These are phyloP conservation scores for Rhinolophus sinicus DNA, from an alignment of 2,113 vertebrate species.

Conservation along the genomic window DNA sequence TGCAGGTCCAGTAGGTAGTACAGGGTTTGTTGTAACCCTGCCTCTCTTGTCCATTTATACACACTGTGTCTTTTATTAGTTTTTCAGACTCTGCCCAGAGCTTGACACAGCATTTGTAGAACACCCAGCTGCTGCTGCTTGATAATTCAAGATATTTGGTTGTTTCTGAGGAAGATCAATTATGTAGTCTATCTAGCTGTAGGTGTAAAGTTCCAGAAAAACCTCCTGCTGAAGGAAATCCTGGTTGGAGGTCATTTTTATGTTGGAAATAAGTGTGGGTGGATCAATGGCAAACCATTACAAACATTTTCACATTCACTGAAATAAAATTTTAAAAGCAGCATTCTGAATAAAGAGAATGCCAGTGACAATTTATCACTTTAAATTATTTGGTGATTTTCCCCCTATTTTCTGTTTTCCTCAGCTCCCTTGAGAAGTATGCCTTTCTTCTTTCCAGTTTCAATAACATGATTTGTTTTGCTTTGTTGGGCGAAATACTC, in stretches of 20 bases:
- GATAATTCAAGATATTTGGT: slow-evolving; percentile 5
- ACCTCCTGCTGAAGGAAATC: not conserved
- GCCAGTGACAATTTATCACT: slow-evolving; percentile 30
- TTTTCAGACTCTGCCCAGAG: slow-evolving; percentile 15
- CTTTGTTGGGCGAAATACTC: slow-evolving; percentile 28
- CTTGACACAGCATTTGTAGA: not conserved
- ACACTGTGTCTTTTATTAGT: slow-evolving; percentile 1
- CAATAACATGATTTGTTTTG: slow-evolving; percentile 6
- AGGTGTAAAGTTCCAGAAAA: slow-evolving; percentile 52
- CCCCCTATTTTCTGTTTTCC: not conserved
- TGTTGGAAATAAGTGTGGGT: slow-evolving; percentile 18
- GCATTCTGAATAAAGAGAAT: slow-evolving; percentile 54
- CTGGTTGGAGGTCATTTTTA: slow-evolving; percentile 51
- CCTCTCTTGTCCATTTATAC: not conserved
- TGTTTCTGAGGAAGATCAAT: slow-evolving; percentile 22
- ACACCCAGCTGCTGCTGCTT: not conserved
- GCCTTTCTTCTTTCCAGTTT: slow-evolving; percentile 22
- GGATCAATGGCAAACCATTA: slow-evolving; percentile 42
- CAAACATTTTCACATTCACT: slow-evolving; percentile 35
- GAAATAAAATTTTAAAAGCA: slow-evolving; percentile 44
- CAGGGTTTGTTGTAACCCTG: not conserved
- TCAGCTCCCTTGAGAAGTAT: slow-evolving; percentile 14
- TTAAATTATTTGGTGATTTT: not conserved
- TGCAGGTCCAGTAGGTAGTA: not conserved
- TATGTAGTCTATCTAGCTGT: not conserved